Conservation (phyloP, 2,797 vertebrate genomes). For the Huso huso region DNA sequence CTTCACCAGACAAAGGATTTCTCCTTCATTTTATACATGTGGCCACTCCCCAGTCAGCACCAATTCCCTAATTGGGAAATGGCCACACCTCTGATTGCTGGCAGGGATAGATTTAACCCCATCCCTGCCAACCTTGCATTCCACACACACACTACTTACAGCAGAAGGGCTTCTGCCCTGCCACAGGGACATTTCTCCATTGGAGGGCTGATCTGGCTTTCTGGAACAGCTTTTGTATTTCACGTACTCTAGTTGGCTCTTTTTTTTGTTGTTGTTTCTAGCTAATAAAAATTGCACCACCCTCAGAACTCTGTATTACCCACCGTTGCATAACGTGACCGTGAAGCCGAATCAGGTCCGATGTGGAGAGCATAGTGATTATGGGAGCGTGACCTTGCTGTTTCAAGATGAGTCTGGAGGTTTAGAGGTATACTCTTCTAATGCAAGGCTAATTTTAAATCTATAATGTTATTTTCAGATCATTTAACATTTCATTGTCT, state of each 20-base stretch:
- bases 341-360: slow-evolving; percentile 50
- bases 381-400: slow-evolving; percentile 58
- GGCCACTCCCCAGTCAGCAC: too few species aligned
- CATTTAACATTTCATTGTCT: background rate
- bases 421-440: slow-evolving; percentile 46
- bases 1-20: too few species aligned
- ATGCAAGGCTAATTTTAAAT: background rate
- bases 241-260: background rate
- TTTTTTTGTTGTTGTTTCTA: slow-evolving; percentile 22
- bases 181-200: background rate
- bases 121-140: too few species aligned
- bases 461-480: too few species aligned
- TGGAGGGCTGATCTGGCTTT: background rate
- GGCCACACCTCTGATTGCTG: too few species aligned
- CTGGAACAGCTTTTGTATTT: background rate
- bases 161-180: background rate
- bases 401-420: slow-evolving; percentile 47
- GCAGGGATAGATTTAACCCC: too few species aligned
- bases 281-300: slow-evolving; percentile 43
- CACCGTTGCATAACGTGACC: slow-evolving; percentile 29
- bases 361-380: slow-evolving; percentile 66
- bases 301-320: slow-evolving; percentile 55
- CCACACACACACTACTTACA: too few species aligned
- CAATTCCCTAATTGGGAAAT: too few species aligned
- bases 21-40: too few species aligned